Base-by-base conservation (phyloP, 2,113 vertebrate genomes). In the Bambusicola thoracicus region DNA sequence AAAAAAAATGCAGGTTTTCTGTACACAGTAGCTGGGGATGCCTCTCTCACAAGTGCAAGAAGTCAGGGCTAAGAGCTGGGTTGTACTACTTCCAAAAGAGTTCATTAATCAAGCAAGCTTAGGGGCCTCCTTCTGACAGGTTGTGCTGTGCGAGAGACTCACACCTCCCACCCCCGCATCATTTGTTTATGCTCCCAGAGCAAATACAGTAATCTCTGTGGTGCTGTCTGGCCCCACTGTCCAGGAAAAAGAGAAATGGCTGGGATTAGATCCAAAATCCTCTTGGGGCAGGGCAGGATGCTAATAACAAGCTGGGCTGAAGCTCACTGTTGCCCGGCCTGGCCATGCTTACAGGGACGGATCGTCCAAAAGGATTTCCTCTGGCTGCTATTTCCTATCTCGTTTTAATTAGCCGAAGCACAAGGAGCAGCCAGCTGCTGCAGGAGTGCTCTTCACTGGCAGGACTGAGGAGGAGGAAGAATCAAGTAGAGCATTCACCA, bases 11-110 rank as follows among this genome's bases (percentile, higher is more conserved):
- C 43, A 29, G 72, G 13, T 16, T 76, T 18, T 24, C 32, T 21
- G 0, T 34, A 53, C 6, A 1, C 27, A 11, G 32, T 8, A 32
- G 8, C 58, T 53, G 36, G 22, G 30, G 30, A 75, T 70, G 25
- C 29, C 13, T n/a, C 65, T 40, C 59, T 41, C 10, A 1, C 0
- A 0, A 2, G 4, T 0, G 0, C 14, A 21, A 32, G 18, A 70
- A 40, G n/a, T 22, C 27, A 30, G 40, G 41, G 48, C 75, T 53
- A 56, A 75, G 25, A 65, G 48, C 53, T 63, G 59, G 9, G 25
- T 56, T 80, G 34, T 18, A 13, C 3, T 22, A 0, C 44, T 91
- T 83, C 83, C 59, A 74, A 70, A 55, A 7, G 36, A n/a, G 13
- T 5, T 43, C 21, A 11, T 77, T 81, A n/a, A 13, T 62, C 66